phyloP scores from a whole-genome alignment of 1,140 invertebrate species.

The Ceratina calcarata region DNA sequence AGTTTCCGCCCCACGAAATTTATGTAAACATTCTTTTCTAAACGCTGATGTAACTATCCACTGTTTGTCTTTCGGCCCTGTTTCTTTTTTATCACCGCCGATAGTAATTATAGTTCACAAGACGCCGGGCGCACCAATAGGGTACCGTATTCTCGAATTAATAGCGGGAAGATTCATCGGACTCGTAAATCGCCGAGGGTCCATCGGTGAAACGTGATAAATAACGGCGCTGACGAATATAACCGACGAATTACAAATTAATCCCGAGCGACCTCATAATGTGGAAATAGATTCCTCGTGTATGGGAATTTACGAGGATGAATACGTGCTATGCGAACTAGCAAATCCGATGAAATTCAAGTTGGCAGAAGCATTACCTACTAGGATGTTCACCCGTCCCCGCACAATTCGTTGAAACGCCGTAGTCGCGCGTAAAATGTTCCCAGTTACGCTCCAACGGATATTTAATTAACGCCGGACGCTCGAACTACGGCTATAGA shows the following conservation, averaged over 20 bases:
- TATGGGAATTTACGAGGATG: conserved; percentile 38
- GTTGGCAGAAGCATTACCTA: conserved; percentile 9
- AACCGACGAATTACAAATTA: conserved; percentile 38
- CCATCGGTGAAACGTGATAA: not conserved
- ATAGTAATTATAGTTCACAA: not conserved
- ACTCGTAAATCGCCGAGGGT: not conserved
- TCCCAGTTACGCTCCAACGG: not conserved
- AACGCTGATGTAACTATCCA: conserved; percentile 4
- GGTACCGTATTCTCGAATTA: not conserved
- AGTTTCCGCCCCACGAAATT: conserved; percentile 5
- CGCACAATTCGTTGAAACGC: not conserved
- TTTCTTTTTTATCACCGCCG: not conserved
- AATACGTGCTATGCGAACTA: not conserved
- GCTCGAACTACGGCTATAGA: not conserved
- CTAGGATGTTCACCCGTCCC: not conserved
- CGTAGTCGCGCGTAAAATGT: not conserved
- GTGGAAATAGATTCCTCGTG: conserved; percentile 40
- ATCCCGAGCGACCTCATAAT: conserved; percentile 41
- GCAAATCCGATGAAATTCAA: not conserved
- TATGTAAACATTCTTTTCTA: not conserved
- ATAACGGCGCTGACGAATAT: conserved; percentile 25
- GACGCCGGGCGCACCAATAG: not conserved
- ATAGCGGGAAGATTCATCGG: not conserved
- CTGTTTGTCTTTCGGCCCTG: not conserved
- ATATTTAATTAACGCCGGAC: not conserved